phyloP scores from a whole-genome alignment of 2,888 invertebrate species.

The Embidobia sp. region DNA sequence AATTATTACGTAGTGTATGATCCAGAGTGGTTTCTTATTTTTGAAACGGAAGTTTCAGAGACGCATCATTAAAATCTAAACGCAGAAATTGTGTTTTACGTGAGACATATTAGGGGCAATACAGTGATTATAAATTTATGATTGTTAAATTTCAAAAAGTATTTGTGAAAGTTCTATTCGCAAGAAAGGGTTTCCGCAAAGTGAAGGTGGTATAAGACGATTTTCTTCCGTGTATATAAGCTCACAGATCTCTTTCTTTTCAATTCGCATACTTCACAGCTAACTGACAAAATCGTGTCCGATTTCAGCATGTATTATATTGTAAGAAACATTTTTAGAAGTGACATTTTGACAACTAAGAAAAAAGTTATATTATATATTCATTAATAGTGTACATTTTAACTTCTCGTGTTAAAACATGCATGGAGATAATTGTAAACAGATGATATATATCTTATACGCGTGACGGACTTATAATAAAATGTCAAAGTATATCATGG shows the following conservation, averaged over 20 bases:
- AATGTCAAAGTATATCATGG: too few species aligned
- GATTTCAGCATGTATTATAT: conserved; percentile 71
- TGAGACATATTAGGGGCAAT: background rate
- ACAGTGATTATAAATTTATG: conserved; percentile 8
- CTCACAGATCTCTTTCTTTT: conserved; percentile 71
- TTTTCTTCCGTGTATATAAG: conserved; percentile 75
- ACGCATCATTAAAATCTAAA: conserved; percentile 11
- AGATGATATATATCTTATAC: too few species aligned
- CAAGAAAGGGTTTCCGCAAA: conserved; percentile 71
- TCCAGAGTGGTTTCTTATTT: conserved; percentile 41
- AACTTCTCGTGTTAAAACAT: too few species aligned
- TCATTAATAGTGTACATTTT: too few species aligned
- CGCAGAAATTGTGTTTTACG: conserved; percentile 17
- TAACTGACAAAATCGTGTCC: conserved; percentile 50
- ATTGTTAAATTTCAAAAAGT: conserved; percentile 44
- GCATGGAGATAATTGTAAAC: too few species aligned
- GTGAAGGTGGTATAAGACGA: conserved; percentile 78
- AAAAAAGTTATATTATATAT: too few species aligned
- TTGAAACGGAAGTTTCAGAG: conserved; percentile 47
- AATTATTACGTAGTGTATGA: conserved; percentile 51
- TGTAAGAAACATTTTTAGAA: conserved; percentile 69
- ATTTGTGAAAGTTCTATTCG: conserved; percentile 63
- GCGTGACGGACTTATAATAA: too few species aligned
- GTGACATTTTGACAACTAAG: conserved; percentile 14
- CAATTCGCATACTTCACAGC: conserved; percentile 68